Percentiles rank a stretch among this genome's conserved stretches.
These are phyloP conservation scores for Latrodectus elegans DNA, from an alignment of 2,888 invertebrate species.

Conservation along the genomic window DNA sequence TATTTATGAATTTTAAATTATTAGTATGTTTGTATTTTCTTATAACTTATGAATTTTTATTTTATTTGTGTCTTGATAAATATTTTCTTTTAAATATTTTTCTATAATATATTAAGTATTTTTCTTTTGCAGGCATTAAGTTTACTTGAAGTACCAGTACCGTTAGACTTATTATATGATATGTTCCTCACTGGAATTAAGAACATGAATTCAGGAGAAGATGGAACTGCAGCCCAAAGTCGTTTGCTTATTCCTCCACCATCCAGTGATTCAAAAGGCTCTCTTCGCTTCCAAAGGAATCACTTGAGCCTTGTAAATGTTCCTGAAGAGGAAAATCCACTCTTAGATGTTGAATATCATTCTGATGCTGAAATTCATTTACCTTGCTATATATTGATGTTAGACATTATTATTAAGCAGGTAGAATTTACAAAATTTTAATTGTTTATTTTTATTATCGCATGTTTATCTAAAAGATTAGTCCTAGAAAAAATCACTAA, in stretches of 20 bases:
- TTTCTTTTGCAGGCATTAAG: conserved; percentile 80
- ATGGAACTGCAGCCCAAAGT: conserved; percentile 2
- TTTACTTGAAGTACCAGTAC: conserved; percentile 90
- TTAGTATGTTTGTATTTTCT: no score
- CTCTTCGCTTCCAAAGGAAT: conserved; percentile 2
- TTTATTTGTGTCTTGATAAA: background rate
- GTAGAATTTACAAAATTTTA: conserved; percentile 75
- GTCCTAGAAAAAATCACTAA: no score
- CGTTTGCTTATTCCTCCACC: conserved; percentile 49
- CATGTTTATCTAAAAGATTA: no score
- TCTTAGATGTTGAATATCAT: conserved; percentile 44
- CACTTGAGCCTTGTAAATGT: conserved; percentile 44
- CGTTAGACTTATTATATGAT: conserved; percentile 88
- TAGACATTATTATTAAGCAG: conserved; percentile 95
- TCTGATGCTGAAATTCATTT: conserved; percentile 79
- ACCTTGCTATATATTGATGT: conserved; percentile 96
- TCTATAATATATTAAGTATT: background rate
- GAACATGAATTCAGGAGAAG: conserved; percentile 72
- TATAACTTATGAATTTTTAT: background rate
- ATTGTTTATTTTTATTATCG: background rate
- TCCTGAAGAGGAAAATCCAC: conserved; percentile 42
- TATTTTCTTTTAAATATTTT: background rate
- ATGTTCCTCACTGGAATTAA: conserved; percentile 92
- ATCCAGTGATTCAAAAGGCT: conserved; percentile 19
- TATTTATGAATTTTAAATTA: background rate